phyloP scores from a whole-genome alignment of 2,113 vertebrate species.

The Geothlypis trichas region DNA sequence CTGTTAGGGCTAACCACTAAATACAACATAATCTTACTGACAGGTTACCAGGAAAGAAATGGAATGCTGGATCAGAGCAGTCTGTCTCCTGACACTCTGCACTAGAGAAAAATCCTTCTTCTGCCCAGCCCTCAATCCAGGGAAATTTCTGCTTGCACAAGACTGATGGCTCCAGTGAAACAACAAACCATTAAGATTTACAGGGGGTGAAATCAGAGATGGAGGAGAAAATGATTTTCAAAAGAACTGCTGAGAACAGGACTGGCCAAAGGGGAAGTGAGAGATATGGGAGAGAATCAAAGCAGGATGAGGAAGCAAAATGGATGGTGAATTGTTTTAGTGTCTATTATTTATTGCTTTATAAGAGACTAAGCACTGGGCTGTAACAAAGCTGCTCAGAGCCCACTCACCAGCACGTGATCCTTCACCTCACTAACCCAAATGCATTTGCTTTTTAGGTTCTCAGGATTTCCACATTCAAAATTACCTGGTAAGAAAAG shows the following conservation, averaged over 20 bases:
- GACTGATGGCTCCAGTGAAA: slow-evolving; percentile 45
- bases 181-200: slow-evolving; percentile 66
- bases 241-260: slow-evolving; percentile 37
- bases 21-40: slow-evolving; percentile 33
- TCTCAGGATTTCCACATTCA: slow-evolving; percentile 81
- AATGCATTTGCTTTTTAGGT: slow-evolving; percentile 80
- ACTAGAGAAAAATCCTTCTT: slow-evolving; percentile 34
- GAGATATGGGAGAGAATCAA: neutral
- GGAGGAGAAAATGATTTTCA: slow-evolving; percentile 32
- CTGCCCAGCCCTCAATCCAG: slow-evolving; percentile 7
- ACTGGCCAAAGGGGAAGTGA: slow-evolving; percentile 41
- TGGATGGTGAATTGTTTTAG: slow-evolving; percentile 25
- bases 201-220: slow-evolving; percentile 44
- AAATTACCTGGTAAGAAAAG: slow-evolving; percentile 74
- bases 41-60: slow-evolving; percentile 37
- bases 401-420: slow-evolving; percentile 74
- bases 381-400: neutral
- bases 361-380: neutral
- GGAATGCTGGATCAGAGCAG: slow-evolving; percentile 1
- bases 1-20: slow-evolving; percentile 33
- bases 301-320: slow-evolving; percentile 20
- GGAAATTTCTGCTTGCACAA: slow-evolving; percentile 37
- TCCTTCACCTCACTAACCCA: slow-evolving; percentile 71
- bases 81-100: slow-evolving; percentile 47
- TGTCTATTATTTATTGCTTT: slow-evolving; percentile 50